phyloP scores from a whole-genome alignment of 2,113 vertebrate species.

The Psilopsiagon aurifrons region DNA sequence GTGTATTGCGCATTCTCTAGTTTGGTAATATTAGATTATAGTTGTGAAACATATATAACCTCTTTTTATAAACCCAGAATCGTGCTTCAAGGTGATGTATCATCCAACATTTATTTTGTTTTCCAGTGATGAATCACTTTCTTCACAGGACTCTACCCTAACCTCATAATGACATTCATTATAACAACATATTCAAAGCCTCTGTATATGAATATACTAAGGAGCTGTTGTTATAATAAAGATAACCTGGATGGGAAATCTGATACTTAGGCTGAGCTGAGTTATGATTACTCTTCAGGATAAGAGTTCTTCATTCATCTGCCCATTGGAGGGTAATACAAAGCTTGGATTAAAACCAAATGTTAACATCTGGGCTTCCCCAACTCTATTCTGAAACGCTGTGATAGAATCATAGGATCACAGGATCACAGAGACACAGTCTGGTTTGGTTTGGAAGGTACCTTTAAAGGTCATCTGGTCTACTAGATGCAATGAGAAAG shows the following conservation, averaged over 20 bases:
- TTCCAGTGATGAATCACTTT: constrained; percentile 68
- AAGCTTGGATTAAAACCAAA: neutral
- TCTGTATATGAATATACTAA: constrained; percentile 32
- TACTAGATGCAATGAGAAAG: neutral
- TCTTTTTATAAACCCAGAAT: constrained; percentile 65
- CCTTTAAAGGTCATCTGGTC: neutral
- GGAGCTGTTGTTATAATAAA: constrained; percentile 32
- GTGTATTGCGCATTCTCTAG: neutral
- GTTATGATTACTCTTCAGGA: neutral
- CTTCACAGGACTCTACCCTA: constrained; percentile 64
- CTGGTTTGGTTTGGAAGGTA: neutral
- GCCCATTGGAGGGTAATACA: neutral
- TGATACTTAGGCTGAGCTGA: constrained; percentile 5
- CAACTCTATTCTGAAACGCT: neutral
- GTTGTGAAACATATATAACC: constrained; percentile 32
- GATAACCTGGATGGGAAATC: constrained; percentile 44
- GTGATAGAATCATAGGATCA: neutral
- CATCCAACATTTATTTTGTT: constrained; percentile 36
- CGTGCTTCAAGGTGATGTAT: constrained; percentile 52
- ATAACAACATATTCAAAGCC: constrained; percentile 59
- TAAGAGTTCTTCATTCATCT: neutral
- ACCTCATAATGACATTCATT: constrained; percentile 55
- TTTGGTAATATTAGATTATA: constrained; percentile 54
- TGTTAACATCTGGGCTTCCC: neutral
- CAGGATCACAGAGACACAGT: neutral